Evolutionary conservation across 1,140 invertebrate species (phyloP).

Genomic region (Drosophila subpulchrella): DNA sequence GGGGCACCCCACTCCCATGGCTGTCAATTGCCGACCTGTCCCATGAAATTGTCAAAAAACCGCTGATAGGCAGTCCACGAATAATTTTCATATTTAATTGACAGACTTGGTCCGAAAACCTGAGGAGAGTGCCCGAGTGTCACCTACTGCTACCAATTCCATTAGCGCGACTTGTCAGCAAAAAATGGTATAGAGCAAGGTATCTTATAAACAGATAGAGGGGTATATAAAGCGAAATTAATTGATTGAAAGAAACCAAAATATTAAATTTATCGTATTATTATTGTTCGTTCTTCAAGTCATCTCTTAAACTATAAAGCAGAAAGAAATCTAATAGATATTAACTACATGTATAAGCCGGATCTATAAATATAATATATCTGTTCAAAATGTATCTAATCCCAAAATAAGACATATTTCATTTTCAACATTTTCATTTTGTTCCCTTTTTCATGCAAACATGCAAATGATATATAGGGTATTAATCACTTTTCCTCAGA

Average conservation of each 20-base stretch:
- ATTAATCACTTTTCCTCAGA: constrained; percentile 13
- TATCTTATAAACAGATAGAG: constrained; percentile 1
- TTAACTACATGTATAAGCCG: no score
- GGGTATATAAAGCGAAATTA: neutral
- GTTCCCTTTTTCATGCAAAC: neutral
- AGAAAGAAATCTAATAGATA: no score
- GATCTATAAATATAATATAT: no score
- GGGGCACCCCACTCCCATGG: constrained; percentile 27
- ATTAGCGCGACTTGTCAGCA: constrained; percentile 58
- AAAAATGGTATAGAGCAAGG: neutral
- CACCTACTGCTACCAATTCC: constrained; percentile 65
- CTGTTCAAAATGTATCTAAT: neutral
- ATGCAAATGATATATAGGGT: constrained; percentile 32
- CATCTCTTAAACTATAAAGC: no score
- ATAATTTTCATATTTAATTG: constrained; percentile 74
- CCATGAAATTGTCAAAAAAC: constrained; percentile 71
- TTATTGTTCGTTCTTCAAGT: no score
- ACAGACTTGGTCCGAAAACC: constrained; percentile 47
- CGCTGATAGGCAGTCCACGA: constrained; percentile 51
- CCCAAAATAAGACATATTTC: neutral
- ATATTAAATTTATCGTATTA: no score
- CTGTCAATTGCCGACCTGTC: constrained; percentile 57
- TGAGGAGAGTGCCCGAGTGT: constrained; percentile 43
- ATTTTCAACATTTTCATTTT: neutral
- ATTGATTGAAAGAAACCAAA: neutral